These are phyloP conservation scores for Pissodes strobi DNA, from an alignment of 1,140 invertebrate species.

Conservation along the genomic window DNA sequence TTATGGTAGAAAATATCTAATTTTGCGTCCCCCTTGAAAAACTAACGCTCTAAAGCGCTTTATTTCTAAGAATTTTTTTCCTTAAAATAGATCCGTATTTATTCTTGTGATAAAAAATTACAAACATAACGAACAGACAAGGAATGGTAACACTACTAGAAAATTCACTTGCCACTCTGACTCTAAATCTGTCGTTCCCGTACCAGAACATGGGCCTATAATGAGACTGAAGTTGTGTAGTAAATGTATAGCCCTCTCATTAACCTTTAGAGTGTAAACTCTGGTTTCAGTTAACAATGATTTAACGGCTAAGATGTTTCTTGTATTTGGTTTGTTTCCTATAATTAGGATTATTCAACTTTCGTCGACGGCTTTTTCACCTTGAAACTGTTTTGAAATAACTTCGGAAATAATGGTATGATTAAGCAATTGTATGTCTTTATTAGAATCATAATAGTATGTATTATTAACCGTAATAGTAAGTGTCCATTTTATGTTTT, in stretches of 20 bases:
- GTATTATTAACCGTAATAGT: too few relatives aligned
- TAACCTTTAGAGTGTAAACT: constrained; percentile 37
- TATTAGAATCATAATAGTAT: too few relatives aligned
- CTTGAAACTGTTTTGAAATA: too few relatives aligned
- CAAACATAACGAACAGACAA: constrained; percentile 9
- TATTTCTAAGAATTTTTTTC: too few relatives aligned
- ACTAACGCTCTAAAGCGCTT: not conserved
- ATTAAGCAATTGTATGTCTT: too few relatives aligned
- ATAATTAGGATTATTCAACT: constrained; percentile 20
- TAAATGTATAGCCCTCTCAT: constrained; percentile 35
- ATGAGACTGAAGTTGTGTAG: constrained; percentile 33
- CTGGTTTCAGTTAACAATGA: constrained; percentile 33
- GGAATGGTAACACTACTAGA: constrained; percentile 22
- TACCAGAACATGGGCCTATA: constrained; percentile 38
- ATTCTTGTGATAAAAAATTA: constrained; percentile 9
- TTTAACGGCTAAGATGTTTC: constrained; percentile 22
- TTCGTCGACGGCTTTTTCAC: too few relatives aligned
- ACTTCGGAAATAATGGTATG: too few relatives aligned
- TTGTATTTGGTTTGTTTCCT: constrained; percentile 22
- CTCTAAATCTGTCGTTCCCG: constrained; percentile 38
- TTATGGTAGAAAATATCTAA: too few relatives aligned
- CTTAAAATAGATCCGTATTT: too few relatives aligned
- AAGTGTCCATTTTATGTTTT: too few relatives aligned
- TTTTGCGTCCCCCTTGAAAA: not conserved
- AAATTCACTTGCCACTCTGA: constrained; percentile 24